Evolutionary conservation across 2,113 vertebrate genomes (phyloP).

Genomic region (Xenopus borealis): DNA sequence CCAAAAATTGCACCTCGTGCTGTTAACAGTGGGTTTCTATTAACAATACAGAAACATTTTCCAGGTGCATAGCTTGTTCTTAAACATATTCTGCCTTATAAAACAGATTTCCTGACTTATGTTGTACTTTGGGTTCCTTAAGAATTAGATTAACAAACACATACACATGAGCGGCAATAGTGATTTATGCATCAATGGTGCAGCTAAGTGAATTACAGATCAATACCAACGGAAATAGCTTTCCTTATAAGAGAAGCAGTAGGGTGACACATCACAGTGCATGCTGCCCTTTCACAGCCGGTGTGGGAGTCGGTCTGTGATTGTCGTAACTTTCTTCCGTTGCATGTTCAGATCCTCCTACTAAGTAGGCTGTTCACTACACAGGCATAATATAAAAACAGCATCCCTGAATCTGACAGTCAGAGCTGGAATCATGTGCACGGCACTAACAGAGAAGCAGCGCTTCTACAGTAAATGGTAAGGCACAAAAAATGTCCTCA

Average conservation of each 20-base stretch:
- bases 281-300: conserved; percentile 19
- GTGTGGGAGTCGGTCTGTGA: conserved; percentile 21
- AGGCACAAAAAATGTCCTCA: conserved; percentile 21
- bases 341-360: conserved; percentile 21
- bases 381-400: conserved; percentile 29
- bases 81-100: too few relatives aligned
- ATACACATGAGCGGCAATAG: too few relatives aligned
- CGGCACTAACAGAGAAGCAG: conserved; percentile 71
- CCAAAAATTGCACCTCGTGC: too few relatives aligned
- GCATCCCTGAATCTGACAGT: not conserved
- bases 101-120: too few relatives aligned
- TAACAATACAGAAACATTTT: too few relatives aligned
- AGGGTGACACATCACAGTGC: not conserved
- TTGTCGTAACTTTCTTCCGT: not conserved
- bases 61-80: too few relatives aligned
- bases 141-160: too few relatives aligned
- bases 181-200: too few relatives aligned
- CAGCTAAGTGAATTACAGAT: too few relatives aligned
- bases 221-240: not conserved
- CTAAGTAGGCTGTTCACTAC: conserved; percentile 12
- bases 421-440: conserved; percentile 69
- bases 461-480: conserved; percentile 85
- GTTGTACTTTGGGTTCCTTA: too few relatives aligned
- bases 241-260: not conserved
- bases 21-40: too few relatives aligned